Percentiles rank a stretch among this genome's conserved stretches.
phyloP scores from a whole-genome alignment of 2,888 invertebrate species.

The Orchestes rusci region DNA sequence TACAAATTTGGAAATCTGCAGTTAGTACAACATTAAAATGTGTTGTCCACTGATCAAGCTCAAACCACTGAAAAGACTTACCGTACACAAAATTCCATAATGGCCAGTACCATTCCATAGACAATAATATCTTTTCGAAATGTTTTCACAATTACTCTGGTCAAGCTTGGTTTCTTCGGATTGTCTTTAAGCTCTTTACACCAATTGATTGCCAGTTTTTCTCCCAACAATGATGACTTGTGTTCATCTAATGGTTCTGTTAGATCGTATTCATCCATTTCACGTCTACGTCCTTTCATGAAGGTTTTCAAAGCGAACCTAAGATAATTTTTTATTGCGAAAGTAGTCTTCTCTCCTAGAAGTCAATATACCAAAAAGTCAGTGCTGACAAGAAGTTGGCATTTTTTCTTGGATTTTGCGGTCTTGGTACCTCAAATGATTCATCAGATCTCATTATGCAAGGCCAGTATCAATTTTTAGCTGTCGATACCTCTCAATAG shows the following conservation, averaged over 20 bases:
- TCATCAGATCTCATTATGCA: constrained; percentile 10
- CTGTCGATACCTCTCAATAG: too few relatives aligned
- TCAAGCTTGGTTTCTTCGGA: constrained; percentile 49
- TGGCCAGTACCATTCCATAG: constrained; percentile 50
- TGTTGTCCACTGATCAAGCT: too few relatives aligned
- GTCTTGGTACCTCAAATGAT: constrained; percentile 13
- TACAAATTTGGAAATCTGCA: too few relatives aligned
- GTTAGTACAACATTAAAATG: too few relatives aligned
- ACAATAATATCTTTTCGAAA: constrained; percentile 52
- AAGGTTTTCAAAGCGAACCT: constrained; percentile 37
- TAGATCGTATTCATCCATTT: constrained; percentile 49
- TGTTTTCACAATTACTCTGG: constrained; percentile 50
- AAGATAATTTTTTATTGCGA: too few relatives aligned
- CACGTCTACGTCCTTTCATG: constrained; percentile 33
- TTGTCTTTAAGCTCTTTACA: constrained; percentile 48
- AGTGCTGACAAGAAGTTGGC: constrained; percentile 35
- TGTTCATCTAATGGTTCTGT: constrained; percentile 59
- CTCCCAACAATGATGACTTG: constrained; percentile 53
- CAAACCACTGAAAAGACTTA: constrained; percentile 13
- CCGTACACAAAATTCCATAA: constrained; percentile 47
- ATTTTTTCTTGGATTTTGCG: constrained; percentile 30
- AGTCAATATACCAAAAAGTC: constrained; percentile 37
- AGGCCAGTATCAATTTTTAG: too few relatives aligned
- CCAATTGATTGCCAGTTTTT: constrained; percentile 55
- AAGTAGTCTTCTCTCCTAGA: too few relatives aligned